Percentiles rank a stretch among this genome's conserved stretches.
These are phyloP conservation scores for Mimumesa dahlbomi DNA, from an alignment of 2,888 invertebrate species.

Conservation along the genomic window DNA sequence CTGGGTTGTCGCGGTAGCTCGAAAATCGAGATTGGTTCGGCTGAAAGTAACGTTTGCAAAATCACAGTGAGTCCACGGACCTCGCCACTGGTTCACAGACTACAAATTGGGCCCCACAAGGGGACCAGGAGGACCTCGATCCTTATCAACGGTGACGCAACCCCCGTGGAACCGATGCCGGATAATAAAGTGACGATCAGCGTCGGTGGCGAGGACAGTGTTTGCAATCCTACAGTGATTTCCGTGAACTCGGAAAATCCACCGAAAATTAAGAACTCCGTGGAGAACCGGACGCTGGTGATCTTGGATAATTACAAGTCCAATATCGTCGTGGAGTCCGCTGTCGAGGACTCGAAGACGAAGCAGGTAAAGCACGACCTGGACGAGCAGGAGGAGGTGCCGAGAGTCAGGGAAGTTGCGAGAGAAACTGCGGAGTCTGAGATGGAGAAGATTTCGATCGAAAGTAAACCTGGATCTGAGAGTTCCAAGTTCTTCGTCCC, in stretches of 20 bases:
- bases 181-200: constrained; percentile 81
- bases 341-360: constrained; percentile 18
- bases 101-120: constrained; percentile 79
- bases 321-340: constrained; percentile 74
- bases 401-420: constrained; percentile 40
- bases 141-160: constrained; percentile 72
- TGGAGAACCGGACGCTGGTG: constrained; percentile 76
- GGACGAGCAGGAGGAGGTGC: too few relatives aligned
- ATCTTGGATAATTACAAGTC: constrained; percentile 78
- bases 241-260: constrained; percentile 72
- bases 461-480: constrained; percentile 18
- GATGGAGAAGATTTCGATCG: too few relatives aligned
- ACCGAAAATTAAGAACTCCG: constrained; percentile 67
- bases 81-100: constrained; percentile 75
- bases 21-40: constrained; percentile 65
- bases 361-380: constrained; percentile 1
- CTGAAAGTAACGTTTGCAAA: constrained; percentile 74
- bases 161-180: constrained; percentile 42
- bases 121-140: constrained; percentile 86
- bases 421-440: too few relatives aligned
- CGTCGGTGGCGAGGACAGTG: constrained; percentile 78
- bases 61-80: constrained; percentile 75
- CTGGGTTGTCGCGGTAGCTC: constrained; percentile 48
- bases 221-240: constrained; percentile 78
- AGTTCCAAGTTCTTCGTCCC: constrained; percentile 4